A percentile compares a stretch with the other conserved stretches of the same genome.
These are phyloP conservation scores for Myotis pilosus DNA, from an alignment of 2,797 vertebrate genomes.

Conservation along the genomic window DNA sequence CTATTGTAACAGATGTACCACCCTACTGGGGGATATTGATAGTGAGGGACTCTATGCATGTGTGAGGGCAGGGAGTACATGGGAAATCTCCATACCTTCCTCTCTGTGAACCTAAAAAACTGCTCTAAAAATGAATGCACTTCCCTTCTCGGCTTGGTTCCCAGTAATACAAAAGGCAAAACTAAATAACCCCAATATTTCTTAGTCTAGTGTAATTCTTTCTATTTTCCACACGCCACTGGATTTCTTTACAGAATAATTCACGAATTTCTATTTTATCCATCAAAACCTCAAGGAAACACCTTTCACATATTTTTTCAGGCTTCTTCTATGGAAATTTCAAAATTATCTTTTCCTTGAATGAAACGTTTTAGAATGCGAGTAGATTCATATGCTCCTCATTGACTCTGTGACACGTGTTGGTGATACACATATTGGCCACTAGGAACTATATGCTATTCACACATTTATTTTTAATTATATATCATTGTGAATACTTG, in stretches of 20 bases:
- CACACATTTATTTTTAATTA: background rate
- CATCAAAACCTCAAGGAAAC: background rate
- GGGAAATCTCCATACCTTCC: background rate
- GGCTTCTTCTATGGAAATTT: background rate
- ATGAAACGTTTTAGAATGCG: background rate
- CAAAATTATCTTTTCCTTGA: background rate
- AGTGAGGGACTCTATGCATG: fast-evolving
- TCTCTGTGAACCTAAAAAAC: background rate
- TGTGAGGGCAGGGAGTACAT: background rate
- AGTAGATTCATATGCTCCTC: background rate
- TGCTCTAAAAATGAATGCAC: background rate
- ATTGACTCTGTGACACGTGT: background rate
- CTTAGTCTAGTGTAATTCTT: background rate
- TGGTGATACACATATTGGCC: background rate
- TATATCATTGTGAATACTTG: background rate
- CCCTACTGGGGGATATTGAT: background rate
- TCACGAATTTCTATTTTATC: slow-evolving; percentile 20
- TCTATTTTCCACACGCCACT: background rate
- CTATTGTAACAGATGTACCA: background rate
- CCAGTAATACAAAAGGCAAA: background rate
- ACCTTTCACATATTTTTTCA: background rate
- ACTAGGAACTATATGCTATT: background rate
- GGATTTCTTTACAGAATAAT: slow-evolving; percentile 41
- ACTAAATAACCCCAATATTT: slow-evolving; percentile 23
- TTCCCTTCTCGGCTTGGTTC: background rate